Conservation (phyloP, 30 jellyfish, hydroid and myxozoan species). For the Turritopsis rubra region DNA sequence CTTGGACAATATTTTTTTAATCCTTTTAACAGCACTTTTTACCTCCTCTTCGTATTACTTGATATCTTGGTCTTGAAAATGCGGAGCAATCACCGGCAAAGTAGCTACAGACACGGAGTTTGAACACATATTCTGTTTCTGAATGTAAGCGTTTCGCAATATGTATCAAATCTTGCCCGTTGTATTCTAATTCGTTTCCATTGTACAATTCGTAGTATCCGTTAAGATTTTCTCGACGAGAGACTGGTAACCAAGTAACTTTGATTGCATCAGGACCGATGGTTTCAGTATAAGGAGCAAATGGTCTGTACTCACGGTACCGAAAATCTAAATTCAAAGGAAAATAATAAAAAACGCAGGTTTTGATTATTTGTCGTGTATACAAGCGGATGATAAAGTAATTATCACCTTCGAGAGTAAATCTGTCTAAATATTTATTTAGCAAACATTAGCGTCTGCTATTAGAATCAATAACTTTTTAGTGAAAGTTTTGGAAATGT, state of each 20-base stretch:
- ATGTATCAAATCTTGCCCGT: conserved; percentile 71
- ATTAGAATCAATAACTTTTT: no score
- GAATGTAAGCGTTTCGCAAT: conserved; percentile 71
- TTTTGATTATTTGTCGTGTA: not conserved
- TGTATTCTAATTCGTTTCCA: conserved; percentile 69
- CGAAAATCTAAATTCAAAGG: not conserved
- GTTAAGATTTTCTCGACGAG: conserved; percentile 31
- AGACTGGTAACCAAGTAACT: conserved; percentile 80
- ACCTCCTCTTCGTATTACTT: conserved; percentile 14
- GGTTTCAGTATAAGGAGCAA: conserved; percentile 69
- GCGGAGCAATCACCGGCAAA: conserved; percentile 55
- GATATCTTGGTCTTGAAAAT: conserved; percentile 59
- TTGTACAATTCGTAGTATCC: conserved; percentile 59
- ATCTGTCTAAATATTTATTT: not conserved
- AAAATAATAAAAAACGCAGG: not conserved
- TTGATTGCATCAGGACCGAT: conserved; percentile 54
- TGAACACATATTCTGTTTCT: conserved; percentile 55
- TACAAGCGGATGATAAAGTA: not conserved
- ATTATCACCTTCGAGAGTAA: not conserved
- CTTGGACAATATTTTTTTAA: no score
- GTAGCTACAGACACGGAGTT: conserved; percentile 60
- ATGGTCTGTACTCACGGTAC: conserved; percentile 44
- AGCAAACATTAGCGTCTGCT: no score
- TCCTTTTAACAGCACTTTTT: not conserved
- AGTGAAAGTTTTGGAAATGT: no score